Percentiles rank a stretch among this genome's conserved stretches.
phyloP scores from a whole-genome alignment of 2,113 vertebrate species.

The Panurus biarmicus region DNA sequence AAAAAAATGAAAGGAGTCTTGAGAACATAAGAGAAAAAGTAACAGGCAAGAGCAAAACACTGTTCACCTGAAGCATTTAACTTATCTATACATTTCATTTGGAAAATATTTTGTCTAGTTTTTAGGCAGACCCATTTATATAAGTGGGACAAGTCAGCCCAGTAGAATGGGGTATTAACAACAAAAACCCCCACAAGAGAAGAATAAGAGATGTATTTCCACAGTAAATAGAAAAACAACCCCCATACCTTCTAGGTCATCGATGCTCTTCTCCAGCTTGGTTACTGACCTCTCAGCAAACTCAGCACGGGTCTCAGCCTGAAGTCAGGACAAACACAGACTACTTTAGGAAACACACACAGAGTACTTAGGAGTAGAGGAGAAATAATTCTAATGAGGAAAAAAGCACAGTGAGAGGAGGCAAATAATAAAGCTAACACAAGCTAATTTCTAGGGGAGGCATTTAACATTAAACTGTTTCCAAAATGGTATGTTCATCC shows the following conservation, averaged over 20 bases:
- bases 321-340: not conserved
- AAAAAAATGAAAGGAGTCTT: not conserved
- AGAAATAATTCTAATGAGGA: not conserved
- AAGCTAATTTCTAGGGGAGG: not conserved
- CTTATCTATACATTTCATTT: not conserved
- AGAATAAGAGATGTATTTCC: not conserved
- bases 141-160: not conserved
- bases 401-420: not conserved
- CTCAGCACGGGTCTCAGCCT: constrained; percentile 99
- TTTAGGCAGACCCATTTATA: not conserved
- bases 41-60: constrained; percentile 48
- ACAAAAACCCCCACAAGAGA: not conserved
- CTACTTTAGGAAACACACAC: not conserved
- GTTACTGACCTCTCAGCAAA: constrained; percentile 98
- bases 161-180: not conserved
- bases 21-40: constrained; percentile 33
- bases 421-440: not conserved
- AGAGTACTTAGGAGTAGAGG: not conserved
- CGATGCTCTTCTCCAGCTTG: constrained; percentile 99
- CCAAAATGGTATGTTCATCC: not conserved
- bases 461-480: not conserved
- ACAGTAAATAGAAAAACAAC: not conserved
- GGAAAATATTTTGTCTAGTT: not conserved
- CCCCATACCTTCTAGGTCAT: constrained; percentile 95
- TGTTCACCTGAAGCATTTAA: not conserved